Conservation (phyloP, 2,888 invertebrate genomes). For the Reticulitermes lucifugus region DNA sequence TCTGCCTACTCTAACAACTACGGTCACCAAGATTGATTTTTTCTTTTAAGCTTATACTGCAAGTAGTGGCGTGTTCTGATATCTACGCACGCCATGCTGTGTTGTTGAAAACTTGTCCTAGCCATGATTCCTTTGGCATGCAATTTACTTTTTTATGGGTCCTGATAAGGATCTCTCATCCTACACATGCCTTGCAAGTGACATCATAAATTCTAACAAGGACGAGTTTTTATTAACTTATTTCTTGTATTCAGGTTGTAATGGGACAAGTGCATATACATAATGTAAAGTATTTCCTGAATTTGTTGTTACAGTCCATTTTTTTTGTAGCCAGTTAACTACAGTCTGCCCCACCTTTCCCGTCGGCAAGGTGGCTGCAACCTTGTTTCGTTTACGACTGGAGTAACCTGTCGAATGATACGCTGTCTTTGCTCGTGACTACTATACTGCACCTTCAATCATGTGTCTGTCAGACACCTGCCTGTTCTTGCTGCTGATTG, state of each 20-base stretch:
- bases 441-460: not conserved
- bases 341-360: not conserved
- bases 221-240: not conserved
- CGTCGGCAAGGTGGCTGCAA: constrained; percentile 33
- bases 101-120: too few relatives aligned
- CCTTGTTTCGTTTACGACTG: constrained; percentile 21
- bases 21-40: too few relatives aligned
- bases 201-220: constrained; percentile 13
- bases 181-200: not conserved
- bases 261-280: not conserved
- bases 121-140: too few relatives aligned
- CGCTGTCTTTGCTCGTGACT: not conserved
- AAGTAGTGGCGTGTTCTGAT: too few relatives aligned
- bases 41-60: too few relatives aligned
- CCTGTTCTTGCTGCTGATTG: not conserved
- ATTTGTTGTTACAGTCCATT: not conserved
- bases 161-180: not conserved
- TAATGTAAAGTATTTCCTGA: constrained; percentile 5
- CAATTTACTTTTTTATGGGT: not conserved
- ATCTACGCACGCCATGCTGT: too few relatives aligned
- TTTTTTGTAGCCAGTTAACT: not conserved
- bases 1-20: too few relatives aligned
- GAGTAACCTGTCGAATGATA: not conserved
- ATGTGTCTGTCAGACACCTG: not conserved
- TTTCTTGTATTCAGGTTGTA: not conserved